Conservation (phyloP, 2,888 invertebrate genomes). For the Elysia crispata region DNA sequence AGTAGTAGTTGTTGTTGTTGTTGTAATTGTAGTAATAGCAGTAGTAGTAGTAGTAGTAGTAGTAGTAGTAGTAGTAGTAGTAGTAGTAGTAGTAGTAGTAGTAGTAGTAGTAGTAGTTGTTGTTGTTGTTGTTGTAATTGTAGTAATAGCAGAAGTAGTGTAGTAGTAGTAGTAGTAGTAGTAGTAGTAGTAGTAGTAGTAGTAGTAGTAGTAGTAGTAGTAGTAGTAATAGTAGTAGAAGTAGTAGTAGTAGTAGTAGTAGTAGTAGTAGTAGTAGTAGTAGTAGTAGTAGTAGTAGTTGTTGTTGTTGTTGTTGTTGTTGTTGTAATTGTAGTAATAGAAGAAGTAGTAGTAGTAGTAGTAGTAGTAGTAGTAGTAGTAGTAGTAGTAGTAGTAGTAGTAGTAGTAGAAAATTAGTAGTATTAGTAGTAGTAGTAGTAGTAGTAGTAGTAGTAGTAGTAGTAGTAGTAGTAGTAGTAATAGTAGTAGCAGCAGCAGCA, state of each 20-base stretch:
- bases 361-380: constrained; percentile 34
- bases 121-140: no score
- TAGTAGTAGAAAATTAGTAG: constrained; percentile 31
- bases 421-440: neutral
- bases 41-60: constrained; percentile 34
- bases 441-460: no score
- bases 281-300: constrained; percentile 23
- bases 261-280: constrained; percentile 31
- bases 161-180: no score
- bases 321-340: constrained; percentile 13
- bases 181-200: no score
- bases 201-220: no score
- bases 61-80: constrained; percentile 34
- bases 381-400: constrained; percentile 17
- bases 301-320: neutral
- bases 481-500: no score
- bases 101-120: constrained; percentile 21
- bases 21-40: constrained; percentile 16
- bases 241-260: no score
- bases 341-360: constrained; percentile 28
- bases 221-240: no score
- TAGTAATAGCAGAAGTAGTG: no score
- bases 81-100: constrained; percentile 19
- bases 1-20: neutral
- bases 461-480: no score